A percentile compares a stretch with the other conserved stretches of the same genome.
Evolutionary conservation across 2,888 invertebrate species (phyloP).

Genomic region (Cephus nigrinus): DNA sequence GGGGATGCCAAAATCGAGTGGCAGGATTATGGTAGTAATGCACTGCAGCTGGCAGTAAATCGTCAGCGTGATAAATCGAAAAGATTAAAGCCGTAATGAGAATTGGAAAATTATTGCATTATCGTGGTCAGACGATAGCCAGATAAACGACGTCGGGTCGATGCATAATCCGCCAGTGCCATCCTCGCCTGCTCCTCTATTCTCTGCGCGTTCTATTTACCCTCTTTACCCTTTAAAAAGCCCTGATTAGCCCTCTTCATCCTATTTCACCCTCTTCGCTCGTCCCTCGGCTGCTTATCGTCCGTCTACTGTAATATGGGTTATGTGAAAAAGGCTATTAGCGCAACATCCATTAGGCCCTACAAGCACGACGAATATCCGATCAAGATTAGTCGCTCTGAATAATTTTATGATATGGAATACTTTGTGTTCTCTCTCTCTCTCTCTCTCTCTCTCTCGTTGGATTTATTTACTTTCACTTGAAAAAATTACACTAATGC

Average conservation of each 20-base stretch:
- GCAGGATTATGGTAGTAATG: slow-evolving; percentile 46
- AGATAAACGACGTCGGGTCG: slow-evolving; percentile 9
- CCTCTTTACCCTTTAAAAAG: not conserved
- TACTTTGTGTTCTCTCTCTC: not conserved
- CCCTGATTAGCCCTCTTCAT: not conserved
- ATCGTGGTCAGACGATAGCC: slow-evolving; percentile 32
- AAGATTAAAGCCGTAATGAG: slow-evolving; percentile 47
- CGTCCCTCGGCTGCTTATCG: not conserved
- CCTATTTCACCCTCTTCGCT: not conserved
- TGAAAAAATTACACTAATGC: not conserved
- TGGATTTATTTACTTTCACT: not conserved
- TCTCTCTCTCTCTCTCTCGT: no score
- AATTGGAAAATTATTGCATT: slow-evolving; percentile 33
- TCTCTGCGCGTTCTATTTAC: not conserved
- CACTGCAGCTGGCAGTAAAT: slow-evolving; percentile 49
- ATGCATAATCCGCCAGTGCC: not conserved
- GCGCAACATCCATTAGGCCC: not conserved
- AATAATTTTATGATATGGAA: not conserved
- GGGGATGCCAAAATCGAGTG: slow-evolving; percentile 46
- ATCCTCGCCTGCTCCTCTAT: not conserved
- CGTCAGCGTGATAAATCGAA: slow-evolving; percentile 50
- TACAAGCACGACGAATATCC: not conserved
- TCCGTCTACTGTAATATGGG: not conserved
- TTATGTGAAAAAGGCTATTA: not conserved
- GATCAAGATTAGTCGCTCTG: not conserved